phyloP scores from a whole-genome alignment of 2,797 vertebrate species.

The Alcedo atthis region DNA sequence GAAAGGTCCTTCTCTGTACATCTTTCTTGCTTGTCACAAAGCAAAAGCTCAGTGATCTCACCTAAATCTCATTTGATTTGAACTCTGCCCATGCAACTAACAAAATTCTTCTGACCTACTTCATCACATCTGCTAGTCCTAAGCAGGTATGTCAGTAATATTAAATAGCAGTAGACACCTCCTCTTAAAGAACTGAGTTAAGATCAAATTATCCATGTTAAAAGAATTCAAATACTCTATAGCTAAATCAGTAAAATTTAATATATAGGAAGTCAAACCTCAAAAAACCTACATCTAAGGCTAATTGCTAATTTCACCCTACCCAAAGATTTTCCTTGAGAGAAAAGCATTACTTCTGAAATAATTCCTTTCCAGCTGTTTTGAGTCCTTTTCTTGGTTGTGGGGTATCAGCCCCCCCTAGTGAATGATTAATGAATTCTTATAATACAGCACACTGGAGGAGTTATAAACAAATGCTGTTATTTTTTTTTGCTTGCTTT shows the following conservation, averaged over 20 bases:
- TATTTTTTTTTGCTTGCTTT: background rate
- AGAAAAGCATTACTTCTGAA: background rate
- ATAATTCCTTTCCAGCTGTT: background rate
- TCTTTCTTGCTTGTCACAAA: background rate
- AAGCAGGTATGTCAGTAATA: background rate
- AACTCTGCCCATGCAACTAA: background rate
- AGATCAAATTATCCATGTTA: background rate
- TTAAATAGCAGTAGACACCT: background rate
- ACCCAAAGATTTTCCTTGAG: background rate
- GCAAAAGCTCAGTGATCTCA: background rate
- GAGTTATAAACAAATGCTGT: background rate
- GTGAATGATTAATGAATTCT: constrained; percentile 6
- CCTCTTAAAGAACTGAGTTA: background rate
- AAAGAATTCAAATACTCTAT: background rate
- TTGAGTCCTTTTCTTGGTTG: background rate
- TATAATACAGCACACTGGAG: background rate
- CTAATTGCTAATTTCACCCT: background rate
- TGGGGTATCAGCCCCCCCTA: background rate
- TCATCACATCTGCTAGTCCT: background rate
- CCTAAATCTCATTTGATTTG: background rate
- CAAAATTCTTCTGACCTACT: background rate
- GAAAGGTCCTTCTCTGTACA: background rate
- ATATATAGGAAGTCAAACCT: background rate
- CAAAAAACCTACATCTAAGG: background rate
- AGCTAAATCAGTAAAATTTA: background rate